Conservation (phyloP, 2,888 invertebrate genomes). For the Bruchidius siliquastri region DNA sequence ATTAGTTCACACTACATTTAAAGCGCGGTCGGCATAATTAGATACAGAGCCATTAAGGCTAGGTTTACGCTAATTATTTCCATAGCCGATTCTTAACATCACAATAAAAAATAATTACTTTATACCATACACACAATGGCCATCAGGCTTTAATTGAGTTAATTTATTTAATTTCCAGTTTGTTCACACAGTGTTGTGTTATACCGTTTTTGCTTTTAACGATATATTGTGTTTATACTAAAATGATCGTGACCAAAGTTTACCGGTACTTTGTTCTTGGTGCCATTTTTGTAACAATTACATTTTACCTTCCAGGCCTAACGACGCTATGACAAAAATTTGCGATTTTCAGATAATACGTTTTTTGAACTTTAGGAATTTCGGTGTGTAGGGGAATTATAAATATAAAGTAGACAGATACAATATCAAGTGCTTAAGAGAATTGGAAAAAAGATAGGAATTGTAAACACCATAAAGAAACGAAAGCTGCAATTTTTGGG, state of each 20-base stretch:
- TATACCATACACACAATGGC: background rate
- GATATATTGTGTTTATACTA: conserved; percentile 29
- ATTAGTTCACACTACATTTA: conserved; percentile 29
- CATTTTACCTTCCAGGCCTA: too few relatives aligned
- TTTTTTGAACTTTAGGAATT: too few relatives aligned
- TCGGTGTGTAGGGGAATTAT: too few relatives aligned
- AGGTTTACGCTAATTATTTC: background rate
- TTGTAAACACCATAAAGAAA: too few relatives aligned
- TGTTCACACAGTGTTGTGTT: conserved; percentile 27
- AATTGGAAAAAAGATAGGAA: too few relatives aligned
- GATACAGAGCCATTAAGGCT: conserved; percentile 10
- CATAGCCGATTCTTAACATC: background rate
- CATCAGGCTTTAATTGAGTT: conserved; percentile 3
- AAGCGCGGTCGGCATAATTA: conserved; percentile 25
- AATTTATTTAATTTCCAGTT: conserved; percentile 7
- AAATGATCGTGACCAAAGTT: too few relatives aligned
- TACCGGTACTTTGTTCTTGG: background rate
- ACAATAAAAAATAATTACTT: background rate
- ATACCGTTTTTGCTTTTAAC: conserved; percentile 34
- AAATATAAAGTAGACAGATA: too few relatives aligned
- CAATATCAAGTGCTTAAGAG: too few relatives aligned
- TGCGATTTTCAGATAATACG: too few relatives aligned
- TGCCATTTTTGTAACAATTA: too few relatives aligned
- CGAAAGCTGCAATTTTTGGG: too few relatives aligned
- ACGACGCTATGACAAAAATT: too few relatives aligned